phyloP scores from a whole-genome alignment of 2,888 invertebrate species.

The Tenthredo livida region DNA sequence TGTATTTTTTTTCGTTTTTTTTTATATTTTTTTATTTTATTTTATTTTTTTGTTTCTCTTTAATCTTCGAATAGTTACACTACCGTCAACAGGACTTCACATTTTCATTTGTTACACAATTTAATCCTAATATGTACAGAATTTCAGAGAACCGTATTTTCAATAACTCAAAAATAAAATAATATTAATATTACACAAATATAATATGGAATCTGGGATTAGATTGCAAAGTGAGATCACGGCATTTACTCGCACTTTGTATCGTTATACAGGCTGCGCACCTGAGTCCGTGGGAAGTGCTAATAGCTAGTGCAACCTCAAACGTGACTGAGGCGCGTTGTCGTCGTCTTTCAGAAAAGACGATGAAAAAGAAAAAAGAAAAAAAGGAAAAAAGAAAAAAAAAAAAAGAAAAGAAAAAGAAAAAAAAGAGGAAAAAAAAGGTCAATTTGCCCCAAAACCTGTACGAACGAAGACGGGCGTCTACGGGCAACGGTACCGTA shows the following conservation, averaged over 20 bases:
- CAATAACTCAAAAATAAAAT: slow-evolving; percentile 59
- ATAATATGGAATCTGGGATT: slow-evolving; percentile 64
- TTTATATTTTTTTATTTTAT: slow-evolving; percentile 53
- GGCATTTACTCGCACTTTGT: slow-evolving; percentile 25
- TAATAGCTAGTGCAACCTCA: slow-evolving; percentile 36
- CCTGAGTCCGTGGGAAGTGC: slow-evolving; percentile 47
- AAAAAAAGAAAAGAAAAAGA: neutral
- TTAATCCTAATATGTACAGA: slow-evolving; percentile 68
- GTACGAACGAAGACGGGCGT: slow-evolving; percentile 31
- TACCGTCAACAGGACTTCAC: slow-evolving; percentile 65
- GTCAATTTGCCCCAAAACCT: slow-evolving; percentile 37
- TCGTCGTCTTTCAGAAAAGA: slow-evolving; percentile 43
- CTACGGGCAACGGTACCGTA: slow-evolving; percentile 42
- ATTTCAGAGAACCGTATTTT: slow-evolving; percentile 61
- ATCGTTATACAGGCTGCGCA: slow-evolving; percentile 18
- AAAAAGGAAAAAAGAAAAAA: neutral
- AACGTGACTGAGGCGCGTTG: slow-evolving; percentile 36
- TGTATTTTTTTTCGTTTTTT: slow-evolving; percentile 54
- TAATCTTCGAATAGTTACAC: slow-evolving; percentile 62
- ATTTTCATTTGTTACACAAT: slow-evolving; percentile 55
- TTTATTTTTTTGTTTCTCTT: slow-evolving; percentile 46
- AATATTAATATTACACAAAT: slow-evolving; percentile 72
- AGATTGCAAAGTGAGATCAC: slow-evolving; percentile 65
- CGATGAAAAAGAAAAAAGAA: neutral
- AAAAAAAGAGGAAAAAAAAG: neutral